Evolutionary conservation across 2,113 vertebrate genomes (phyloP).

Genomic region (Circaetus cinerascens): DNA sequence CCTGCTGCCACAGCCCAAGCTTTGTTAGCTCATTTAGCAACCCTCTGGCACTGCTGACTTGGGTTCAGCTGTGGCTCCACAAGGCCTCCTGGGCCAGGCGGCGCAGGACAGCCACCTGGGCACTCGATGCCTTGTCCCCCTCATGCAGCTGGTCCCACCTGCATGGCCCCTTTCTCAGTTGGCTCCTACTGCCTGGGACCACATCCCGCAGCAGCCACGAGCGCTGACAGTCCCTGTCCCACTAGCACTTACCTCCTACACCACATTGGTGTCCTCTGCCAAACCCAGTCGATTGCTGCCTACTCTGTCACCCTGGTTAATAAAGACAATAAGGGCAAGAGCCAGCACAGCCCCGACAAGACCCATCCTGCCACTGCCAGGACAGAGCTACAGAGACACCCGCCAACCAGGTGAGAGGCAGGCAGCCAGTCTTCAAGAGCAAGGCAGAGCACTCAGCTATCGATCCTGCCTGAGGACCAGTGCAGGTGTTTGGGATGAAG

Average conservation of each 20-base stretch:
- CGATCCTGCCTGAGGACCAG: not conserved
- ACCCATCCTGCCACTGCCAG: not conserved
- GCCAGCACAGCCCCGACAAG: not conserved
- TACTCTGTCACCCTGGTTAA: not conserved
- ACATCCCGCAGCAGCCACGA: not conserved
- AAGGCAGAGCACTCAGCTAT: not conserved
- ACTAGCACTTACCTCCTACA: not conserved
- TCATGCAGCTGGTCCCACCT: not conserved
- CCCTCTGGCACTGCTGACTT: not conserved
- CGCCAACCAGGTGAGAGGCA: accelerated
- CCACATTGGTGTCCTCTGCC: not conserved
- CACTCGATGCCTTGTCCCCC: not conserved
- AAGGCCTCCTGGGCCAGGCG: not conserved
- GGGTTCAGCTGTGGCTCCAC: not conserved
- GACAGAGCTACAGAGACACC: not conserved
- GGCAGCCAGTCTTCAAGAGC: not conserved
- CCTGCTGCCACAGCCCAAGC: not conserved
- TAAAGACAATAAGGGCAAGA: not conserved
- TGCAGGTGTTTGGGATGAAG: not conserved
- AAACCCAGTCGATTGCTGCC: not conserved
- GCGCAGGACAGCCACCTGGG: not conserved
- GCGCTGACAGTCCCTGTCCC: not conserved
- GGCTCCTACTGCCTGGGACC: not conserved
- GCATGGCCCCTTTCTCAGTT: not conserved
- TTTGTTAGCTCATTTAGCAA: not conserved